These are phyloP conservation scores for Sebastes aleutianus DNA, from an alignment of 2,797 vertebrate genomes.

Conservation along the genomic window DNA sequence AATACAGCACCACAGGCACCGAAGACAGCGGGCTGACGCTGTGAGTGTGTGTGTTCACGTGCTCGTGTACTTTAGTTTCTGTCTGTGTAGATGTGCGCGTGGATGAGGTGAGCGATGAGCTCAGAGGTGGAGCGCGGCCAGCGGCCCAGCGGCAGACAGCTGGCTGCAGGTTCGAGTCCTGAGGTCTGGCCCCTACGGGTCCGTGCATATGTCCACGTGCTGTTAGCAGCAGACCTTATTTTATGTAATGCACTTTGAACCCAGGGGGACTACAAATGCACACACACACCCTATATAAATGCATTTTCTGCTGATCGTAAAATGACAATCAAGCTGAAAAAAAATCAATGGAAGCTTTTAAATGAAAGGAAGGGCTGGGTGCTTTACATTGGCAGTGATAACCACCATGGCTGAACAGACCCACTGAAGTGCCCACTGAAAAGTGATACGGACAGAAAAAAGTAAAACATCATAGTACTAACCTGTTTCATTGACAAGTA, in stretches of 20 bases:
- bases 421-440: neutral
- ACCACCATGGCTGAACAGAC: neutral
- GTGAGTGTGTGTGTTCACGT: constrained; percentile 32
- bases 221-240: constrained; percentile 36
- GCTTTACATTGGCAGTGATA: neutral
- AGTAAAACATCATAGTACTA: neutral
- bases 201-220: constrained; percentile 47
- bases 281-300: neutral
- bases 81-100: constrained; percentile 17
- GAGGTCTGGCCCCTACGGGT: constrained; percentile 38
- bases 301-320: neutral
- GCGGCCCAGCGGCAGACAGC: constrained; percentile 68
- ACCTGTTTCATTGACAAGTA: neutral
- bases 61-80: constrained; percentile 14
- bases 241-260: constrained; percentile 23
- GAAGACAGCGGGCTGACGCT: constrained; percentile 38
- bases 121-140: constrained; percentile 65
- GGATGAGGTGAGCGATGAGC: constrained; percentile 52
- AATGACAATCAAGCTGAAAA: neutral
- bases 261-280: neutral
- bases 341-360: neutral
- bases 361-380: neutral
- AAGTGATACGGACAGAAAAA: neutral
- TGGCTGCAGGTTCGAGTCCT: constrained; percentile 51
- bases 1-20: constrained; percentile 61